These are phyloP conservation scores for Callithrix jacchus DNA, from an alignment of 2,113 vertebrate genomes.

Conservation along the genomic window DNA sequence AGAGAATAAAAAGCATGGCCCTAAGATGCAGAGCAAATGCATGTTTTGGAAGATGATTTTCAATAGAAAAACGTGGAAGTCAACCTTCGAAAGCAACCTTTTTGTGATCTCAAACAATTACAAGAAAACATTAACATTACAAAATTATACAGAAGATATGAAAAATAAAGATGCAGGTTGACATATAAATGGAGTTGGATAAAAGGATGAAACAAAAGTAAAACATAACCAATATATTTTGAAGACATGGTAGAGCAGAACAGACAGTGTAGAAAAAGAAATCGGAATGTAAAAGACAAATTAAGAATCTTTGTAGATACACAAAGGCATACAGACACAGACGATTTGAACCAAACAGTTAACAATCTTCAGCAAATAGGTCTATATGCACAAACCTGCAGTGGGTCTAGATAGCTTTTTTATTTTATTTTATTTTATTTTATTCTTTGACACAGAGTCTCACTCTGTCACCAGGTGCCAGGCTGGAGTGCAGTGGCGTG, in stretches of 20 bases:
- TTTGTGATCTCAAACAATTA: neutral
- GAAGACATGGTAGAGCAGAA: neutral
- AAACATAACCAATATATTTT: neutral
- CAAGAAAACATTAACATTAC: neutral
- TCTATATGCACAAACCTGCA: neutral
- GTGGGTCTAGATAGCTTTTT: neutral
- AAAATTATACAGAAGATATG: neutral
- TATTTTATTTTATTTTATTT: too few relatives aligned
- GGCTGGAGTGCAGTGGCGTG: too few relatives aligned
- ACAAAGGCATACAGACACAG: neutral
- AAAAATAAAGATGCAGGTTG: neutral
- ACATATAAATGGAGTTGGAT: neutral
- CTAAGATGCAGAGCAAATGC: neutral
- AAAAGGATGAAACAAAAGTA: neutral
- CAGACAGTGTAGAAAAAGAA: neutral
- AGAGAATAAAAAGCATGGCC: neutral
- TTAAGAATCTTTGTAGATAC: neutral
- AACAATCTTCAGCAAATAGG: neutral
- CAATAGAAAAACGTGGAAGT: neutral
- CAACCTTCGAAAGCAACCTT: neutral
- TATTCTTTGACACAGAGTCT: too few relatives aligned
- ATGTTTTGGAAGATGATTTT: neutral
- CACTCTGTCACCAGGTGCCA: too few relatives aligned
- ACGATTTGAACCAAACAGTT: neutral
- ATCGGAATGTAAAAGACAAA: neutral